Conservation (phyloP, 2,888 invertebrate genomes). For the Mongoloraphidia duomilia region DNA sequence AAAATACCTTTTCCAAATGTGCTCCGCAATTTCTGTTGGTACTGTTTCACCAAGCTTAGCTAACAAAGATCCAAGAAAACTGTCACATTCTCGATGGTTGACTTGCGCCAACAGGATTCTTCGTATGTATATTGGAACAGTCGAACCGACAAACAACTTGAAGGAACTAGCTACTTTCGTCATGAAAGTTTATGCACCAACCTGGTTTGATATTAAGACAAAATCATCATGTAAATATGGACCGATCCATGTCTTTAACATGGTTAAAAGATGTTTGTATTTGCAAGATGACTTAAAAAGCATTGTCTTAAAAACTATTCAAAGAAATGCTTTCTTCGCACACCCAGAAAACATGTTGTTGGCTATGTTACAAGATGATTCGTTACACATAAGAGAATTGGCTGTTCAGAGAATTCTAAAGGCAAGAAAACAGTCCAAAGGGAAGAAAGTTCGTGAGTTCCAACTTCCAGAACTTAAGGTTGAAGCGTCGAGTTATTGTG, state of each 20-base stretch:
- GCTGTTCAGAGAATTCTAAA: conserved; percentile 4
- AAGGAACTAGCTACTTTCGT: conserved; percentile 12
- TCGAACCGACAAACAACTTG: conserved; percentile 12
- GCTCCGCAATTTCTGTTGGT: conserved; percentile 8
- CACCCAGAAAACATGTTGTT: conserved; percentile 12
- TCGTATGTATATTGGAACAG: conserved; percentile 12
- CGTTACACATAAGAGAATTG: conserved; percentile 2
- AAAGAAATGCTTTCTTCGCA: conserved; percentile 11
- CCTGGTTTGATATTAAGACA: conserved; percentile 17
- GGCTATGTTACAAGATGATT: conserved; percentile 8
- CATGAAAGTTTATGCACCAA: conserved; percentile 17
- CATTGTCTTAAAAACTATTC: conserved; percentile 5
- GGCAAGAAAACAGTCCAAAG: conserved; percentile 5
- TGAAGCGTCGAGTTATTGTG: conserved; percentile 5
- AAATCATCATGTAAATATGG: conserved; percentile 17
- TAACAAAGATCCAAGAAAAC: conserved; percentile 12
- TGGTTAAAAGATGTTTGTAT: conserved; percentile 7
- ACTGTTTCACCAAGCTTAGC: conserved; percentile 9
- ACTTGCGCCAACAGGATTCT: conserved; percentile 15
- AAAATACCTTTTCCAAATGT: conserved; percentile 11
- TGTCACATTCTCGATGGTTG: conserved; percentile 14
- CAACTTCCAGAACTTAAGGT: conserved; percentile 3
- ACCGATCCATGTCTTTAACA: conserved; percentile 13
- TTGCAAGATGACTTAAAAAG: background rate
- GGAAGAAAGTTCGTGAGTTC: conserved; percentile 3